Conservation (phyloP, 2,113 vertebrate species). For the Chaetura pelagica region DNA sequence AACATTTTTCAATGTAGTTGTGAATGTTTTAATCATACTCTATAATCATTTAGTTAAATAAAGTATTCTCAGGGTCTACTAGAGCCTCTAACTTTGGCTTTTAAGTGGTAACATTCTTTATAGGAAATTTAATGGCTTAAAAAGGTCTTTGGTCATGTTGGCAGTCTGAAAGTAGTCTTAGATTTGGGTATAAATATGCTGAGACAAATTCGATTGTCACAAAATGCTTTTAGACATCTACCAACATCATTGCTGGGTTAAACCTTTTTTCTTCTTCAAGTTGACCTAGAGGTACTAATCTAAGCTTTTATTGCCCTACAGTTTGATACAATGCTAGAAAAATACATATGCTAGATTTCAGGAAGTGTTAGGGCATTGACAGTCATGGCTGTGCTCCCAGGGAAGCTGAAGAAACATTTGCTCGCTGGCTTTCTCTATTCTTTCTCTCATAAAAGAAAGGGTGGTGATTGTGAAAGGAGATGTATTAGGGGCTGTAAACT, state of each 20-base stretch:
- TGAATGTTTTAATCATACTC: neutral
- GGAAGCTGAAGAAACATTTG: neutral
- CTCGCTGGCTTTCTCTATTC: neutral
- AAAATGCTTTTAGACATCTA: neutral
- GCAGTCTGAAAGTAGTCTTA: neutral
- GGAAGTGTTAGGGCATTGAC: neutral
- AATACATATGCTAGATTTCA: neutral
- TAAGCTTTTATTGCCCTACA: neutral
- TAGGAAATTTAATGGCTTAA: neutral
- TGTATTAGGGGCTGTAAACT: neutral
- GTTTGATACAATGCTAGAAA: neutral
- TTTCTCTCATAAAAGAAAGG: neutral
- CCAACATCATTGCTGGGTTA: neutral
- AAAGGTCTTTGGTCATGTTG: neutral
- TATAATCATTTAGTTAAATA: neutral
- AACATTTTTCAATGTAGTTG: neutral
- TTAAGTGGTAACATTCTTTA: neutral
- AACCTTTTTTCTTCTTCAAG: neutral
- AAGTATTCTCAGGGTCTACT: neutral
- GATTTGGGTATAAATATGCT: neutral
- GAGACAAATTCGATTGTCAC: neutral
- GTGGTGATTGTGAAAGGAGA: neutral
- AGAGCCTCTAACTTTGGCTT: neutral
- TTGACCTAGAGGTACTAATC: neutral
- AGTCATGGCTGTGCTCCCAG: neutral